Percentiles rank a stretch among this genome's conserved stretches.
Evolutionary conservation across 2,113 vertebrate species (phyloP).

Genomic region (Aegithalos caudatus): DNA sequence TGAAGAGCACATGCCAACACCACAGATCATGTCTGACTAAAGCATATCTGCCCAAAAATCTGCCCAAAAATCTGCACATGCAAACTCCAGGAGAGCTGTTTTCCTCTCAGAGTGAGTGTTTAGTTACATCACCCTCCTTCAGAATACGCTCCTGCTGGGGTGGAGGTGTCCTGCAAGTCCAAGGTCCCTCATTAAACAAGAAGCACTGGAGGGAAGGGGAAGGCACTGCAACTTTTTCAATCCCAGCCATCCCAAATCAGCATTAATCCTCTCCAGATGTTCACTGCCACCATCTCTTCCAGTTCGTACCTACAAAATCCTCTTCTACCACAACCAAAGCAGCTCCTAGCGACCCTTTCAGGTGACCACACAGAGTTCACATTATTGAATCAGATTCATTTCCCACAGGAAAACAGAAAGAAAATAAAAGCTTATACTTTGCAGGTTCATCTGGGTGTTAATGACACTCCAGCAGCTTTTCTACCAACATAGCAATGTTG

Average conservation of each 20-base stretch:
- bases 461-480: neutral
- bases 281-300: neutral
- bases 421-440: neutral
- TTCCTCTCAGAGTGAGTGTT: neutral
- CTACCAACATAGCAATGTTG: neutral
- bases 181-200: neutral
- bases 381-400: neutral
- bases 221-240: neutral
- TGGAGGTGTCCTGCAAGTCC: neutral
- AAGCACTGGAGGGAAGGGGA: neutral
- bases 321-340: neutral
- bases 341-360: neutral
- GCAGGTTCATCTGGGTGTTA: neutral
- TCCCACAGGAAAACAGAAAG: neutral
- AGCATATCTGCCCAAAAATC: neutral
- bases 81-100: neutral
- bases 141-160: accelerated
- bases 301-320: neutral
- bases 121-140: neutral
- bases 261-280: neutral
- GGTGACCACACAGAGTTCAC: neutral
- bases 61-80: neutral
- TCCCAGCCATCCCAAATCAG: neutral
- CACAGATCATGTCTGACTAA: neutral
- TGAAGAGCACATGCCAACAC: neutral